A percentile compares a stretch with the other conserved stretches of the same genome.
These are phyloP conservation scores for Cheilosia vulpina DNA, from an alignment of 2,888 invertebrate species.

Conservation along the genomic window DNA sequence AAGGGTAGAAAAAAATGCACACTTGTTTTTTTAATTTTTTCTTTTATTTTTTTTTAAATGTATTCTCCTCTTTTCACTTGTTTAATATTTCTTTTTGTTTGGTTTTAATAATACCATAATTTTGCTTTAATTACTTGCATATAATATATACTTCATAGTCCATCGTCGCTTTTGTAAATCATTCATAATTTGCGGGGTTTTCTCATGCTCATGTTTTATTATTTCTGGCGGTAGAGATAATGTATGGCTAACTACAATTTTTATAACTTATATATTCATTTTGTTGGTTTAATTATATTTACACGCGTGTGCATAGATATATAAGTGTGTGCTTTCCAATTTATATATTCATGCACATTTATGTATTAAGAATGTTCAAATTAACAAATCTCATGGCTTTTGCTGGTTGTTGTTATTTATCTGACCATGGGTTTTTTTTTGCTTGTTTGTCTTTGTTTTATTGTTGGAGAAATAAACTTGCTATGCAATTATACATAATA, in stretches of 20 bases:
- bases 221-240: constrained; percentile 47
- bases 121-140: too few species aligned
- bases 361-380: constrained; percentile 23
- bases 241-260: constrained; percentile 68
- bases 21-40: too few species aligned
- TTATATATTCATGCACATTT: constrained; percentile 42
- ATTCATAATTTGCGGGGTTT: neutral
- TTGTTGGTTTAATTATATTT: constrained; percentile 22
- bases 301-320: constrained; percentile 41
- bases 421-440: neutral
- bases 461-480: constrained; percentile 18
- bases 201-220: constrained; percentile 3
- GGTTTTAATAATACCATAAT: too few species aligned
- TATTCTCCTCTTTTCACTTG: too few species aligned
- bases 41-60: too few species aligned
- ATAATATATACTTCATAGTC: too few species aligned
- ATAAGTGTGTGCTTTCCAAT: constrained; percentile 8
- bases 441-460: neutral
- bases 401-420: constrained; percentile 11
- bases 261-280: constrained; percentile 53
- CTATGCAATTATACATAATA: constrained; percentile 34
- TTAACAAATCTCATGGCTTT: constrained; percentile 19
- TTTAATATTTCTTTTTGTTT: too few species aligned
- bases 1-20: too few species aligned
- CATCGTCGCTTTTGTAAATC: constrained; percentile 1